Base-by-base conservation (phyloP, 2,888 invertebrate species). In the Dryobota labecula region DNA sequence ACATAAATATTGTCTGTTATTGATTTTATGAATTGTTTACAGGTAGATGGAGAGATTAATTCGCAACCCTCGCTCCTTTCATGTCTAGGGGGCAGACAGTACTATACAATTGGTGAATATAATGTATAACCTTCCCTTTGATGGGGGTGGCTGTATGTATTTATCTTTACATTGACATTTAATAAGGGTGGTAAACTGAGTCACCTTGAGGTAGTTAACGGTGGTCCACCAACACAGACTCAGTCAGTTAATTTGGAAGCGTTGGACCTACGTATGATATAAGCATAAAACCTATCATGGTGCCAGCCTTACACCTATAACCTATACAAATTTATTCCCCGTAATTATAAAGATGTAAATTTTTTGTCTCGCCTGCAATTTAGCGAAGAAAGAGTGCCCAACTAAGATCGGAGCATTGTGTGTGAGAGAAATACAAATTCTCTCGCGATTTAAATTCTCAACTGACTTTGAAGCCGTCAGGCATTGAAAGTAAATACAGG, bases 21-120 rank as follows among this genome's bases (percentile, higher is more conserved):
- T 70, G 27, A 58, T 68, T 70, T 58, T 68, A 51, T 15, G 8
- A 58, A n/a, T 43, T 43, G 20, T 47, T 15, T 20, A 36, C 18
- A 36, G 24, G 53, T 51, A 68, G n/a, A 3, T 38, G 6, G 20
- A 9, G 27, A 49, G n/a, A 49, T 62, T 27, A 27, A 36, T 36
- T 30, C 11, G 13, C n/a, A 18, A 2, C 27, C 27, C 27, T 6
- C n/a, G n/a, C 36, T 60, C 7, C 36, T 6, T 15, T 36, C 6
- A 27, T 30, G 33, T 68, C 11, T 53, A 38, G 27, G 7, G 30
- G 41, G n/a, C 9, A 67, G n/a, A 49, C 41, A 36, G 27, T 27
- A 30, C 33, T 53, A 62, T 68, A 54, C 53, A 38, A 45, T 66
- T 2, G 24, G 6, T 18, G 7, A 27, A 43, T 20, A 13, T 36